Evolutionary conservation across 2,888 invertebrate species (phyloP).

Genomic region (Cremastinae sp.): DNA sequence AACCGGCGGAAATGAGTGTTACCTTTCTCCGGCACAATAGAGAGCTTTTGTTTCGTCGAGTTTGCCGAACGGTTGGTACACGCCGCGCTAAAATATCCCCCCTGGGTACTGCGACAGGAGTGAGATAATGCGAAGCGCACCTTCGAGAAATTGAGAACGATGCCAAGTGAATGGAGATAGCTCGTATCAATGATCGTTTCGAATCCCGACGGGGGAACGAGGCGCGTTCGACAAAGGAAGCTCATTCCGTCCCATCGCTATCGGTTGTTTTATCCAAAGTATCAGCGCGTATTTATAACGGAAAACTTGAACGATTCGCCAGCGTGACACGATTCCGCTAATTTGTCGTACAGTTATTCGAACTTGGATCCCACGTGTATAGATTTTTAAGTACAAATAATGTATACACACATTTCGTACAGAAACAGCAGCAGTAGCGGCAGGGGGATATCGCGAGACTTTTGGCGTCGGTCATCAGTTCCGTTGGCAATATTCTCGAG

Average conservation of each 20-base stretch:
- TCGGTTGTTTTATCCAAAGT: neutral
- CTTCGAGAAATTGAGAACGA: slow-evolving; percentile 29
- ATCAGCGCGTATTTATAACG: slow-evolving; percentile 1
- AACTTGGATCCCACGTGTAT: slow-evolving; percentile 17
- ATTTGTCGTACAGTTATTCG: slow-evolving; percentile 17
- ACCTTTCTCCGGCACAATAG: no score
- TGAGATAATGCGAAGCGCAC: neutral
- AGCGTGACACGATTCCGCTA: slow-evolving; percentile 32
- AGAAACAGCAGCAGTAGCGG: slow-evolving; percentile 24
- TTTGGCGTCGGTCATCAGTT: slow-evolving; percentile 68
- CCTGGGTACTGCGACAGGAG: neutral
- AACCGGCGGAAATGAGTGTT: no score
- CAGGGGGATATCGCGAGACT: no score
- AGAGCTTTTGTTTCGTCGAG: no score
- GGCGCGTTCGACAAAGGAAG: neutral
- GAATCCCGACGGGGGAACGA: neutral
- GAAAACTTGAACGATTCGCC: slow-evolving; percentile 30
- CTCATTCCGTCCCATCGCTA: neutral
- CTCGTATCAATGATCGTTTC: slow-evolving; percentile 8
- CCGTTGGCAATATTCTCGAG: slow-evolving; percentile 67
- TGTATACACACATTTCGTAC: neutral
- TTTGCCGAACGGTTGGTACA: no score
- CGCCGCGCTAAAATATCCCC: neutral
- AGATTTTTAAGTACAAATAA: neutral
- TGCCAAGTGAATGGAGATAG: slow-evolving; percentile 15